phyloP scores from a whole-genome alignment of 2,113 vertebrate species.

The Salvelinus alpinus region DNA sequence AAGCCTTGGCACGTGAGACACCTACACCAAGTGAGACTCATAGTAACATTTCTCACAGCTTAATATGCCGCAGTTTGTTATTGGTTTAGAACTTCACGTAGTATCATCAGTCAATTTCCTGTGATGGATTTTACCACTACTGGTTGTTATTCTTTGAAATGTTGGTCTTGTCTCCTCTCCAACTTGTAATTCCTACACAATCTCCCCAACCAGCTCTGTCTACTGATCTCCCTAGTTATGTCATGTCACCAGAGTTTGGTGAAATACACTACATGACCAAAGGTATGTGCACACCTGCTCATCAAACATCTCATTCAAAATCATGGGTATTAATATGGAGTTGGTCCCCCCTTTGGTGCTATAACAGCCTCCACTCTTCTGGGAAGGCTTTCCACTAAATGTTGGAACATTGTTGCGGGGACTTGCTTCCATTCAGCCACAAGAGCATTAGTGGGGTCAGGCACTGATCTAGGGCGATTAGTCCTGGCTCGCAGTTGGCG shows the following conservation, averaged over 20 bases:
- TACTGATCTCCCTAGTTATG: slow-evolving; percentile 24
- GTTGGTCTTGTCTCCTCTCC: background rate
- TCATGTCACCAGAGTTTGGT: slow-evolving; percentile 62
- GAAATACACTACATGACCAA: slow-evolving; percentile 46
- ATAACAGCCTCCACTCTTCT: too few relatives aligned
- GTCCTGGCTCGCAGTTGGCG: too few relatives aligned
- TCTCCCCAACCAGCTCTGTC: background rate
- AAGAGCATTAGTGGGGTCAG: too few relatives aligned
- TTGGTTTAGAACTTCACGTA: background rate
- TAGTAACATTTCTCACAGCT: background rate
- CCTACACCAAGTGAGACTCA: background rate
- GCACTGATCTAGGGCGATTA: too few relatives aligned
- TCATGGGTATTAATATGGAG: too few relatives aligned
- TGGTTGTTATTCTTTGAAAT: background rate
- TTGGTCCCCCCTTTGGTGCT: too few relatives aligned
- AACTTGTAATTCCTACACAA: background rate
- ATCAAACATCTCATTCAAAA: too few relatives aligned
- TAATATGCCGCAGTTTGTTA: background rate
- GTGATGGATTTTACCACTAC: background rate
- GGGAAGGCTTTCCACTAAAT: too few relatives aligned
- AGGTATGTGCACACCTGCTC: too few relatives aligned
- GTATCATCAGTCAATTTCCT: background rate
- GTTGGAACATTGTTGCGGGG: too few relatives aligned
- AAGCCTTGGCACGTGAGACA: background rate
- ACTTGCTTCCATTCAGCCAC: too few relatives aligned